Base-by-base conservation (phyloP, 2,888 invertebrate species). In the Agrotis exclamationis region DNA sequence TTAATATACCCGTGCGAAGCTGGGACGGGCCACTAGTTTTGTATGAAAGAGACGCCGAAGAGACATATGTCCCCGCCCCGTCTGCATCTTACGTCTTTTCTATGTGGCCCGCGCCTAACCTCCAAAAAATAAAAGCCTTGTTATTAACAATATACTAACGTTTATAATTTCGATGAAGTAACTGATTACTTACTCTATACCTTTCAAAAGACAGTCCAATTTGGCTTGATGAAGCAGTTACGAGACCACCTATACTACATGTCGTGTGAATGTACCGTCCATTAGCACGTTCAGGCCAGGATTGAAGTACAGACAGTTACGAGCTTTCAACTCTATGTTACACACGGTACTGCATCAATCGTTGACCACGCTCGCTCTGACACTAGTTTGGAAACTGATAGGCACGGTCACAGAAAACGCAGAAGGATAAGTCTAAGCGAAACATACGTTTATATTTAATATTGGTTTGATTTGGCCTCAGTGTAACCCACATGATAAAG, bases 331-430 rank as follows among this genome's bases (percentile, higher is more conserved):
- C 50, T 64, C 28, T 7, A 58, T 67, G 54, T 44, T 48, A 20
- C 63, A 63, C 51, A 20, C 51, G 58, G 57, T n/a, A 44, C 45
- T 39, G 50, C 71, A 80, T 76, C 76, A 71, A 71, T 76, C 66
- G 54, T 72, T 65, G 76, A 68, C 67, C 67, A 50, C 64, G 44
- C 44, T 65, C 62, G 57, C 76, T 62, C 76, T 60, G 67, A 54
- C 39, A 18, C 39, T 51, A 56, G 64, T 63, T 71, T 64, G 56
- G 64, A 72, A 67, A 64, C 57, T 53, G 51, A 60, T 53, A 67
- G 16, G 33, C 13, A 13, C 24, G n/a, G n/a, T 1, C 4, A 28
- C 53, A 22, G 18, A 50, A 1, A n/a, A 3, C 1, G 0, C 67
- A 76, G 67, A 68, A 80, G 33, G 3, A 16, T 7, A 14, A 74